A percentile compares a stretch with the other conserved stretches of the same genome.
Evolutionary conservation across 1,140 invertebrate genomes (phyloP).

Genomic region (Drosophila serrata): DNA sequence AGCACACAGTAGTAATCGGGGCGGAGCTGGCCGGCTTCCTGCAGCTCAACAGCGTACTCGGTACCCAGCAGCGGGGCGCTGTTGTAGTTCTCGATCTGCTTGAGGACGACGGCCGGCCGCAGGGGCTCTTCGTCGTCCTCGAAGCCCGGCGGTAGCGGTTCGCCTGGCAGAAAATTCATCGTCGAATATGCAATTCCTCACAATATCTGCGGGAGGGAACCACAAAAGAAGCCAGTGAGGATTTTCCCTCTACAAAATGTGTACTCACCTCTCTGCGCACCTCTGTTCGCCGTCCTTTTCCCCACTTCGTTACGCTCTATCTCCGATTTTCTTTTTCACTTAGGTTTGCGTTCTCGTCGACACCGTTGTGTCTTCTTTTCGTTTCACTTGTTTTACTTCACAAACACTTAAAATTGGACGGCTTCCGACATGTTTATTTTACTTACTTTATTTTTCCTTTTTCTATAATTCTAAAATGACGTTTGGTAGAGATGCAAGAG

Average conservation of each 20-base stretch:
- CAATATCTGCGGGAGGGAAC: conserved; percentile 13
- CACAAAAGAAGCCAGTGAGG: conserved; percentile 18
- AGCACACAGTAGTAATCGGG: conserved; percentile 91
- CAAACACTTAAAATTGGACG: conserved; percentile 2
- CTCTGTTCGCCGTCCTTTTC: neutral
- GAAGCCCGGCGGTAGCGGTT: conserved; percentile 90
- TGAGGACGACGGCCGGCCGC: conserved; percentile 87
- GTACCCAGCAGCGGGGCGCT: conserved; percentile 87
- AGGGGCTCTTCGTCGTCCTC: conserved; percentile 88
- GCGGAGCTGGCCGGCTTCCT: conserved; percentile 88
- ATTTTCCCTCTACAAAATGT: neutral
- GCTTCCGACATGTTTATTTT: conserved; percentile 1
- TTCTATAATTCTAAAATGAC: conserved; percentile 4
- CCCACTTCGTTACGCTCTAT: neutral
- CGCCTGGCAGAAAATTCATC: conserved; percentile 87
- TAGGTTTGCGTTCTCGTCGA: neutral
- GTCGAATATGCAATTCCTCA: neutral
- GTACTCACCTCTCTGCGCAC: neutral
- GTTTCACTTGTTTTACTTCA: conserved; percentile 1
- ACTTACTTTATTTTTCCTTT: conserved; percentile 5
- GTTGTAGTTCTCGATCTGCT: conserved; percentile 86
- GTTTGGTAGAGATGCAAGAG: neutral
- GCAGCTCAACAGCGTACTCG: conserved; percentile 90
- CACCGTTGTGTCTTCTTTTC: neutral
- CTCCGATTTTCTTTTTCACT: neutral